Evolutionary conservation across 2,888 invertebrate genomes (phyloP).

Genomic region (Eulithis testata): DNA sequence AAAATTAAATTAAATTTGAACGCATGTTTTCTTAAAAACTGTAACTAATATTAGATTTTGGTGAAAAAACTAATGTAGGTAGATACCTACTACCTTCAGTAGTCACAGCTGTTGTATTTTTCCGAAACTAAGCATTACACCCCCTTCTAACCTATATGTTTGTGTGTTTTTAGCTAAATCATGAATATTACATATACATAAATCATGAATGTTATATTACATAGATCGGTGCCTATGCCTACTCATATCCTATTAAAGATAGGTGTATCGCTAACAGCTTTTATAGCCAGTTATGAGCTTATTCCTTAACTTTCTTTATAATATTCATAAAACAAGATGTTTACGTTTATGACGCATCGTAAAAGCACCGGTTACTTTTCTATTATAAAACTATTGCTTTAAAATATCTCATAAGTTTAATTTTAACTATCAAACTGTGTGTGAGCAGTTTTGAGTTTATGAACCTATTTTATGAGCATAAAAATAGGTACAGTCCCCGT

Average conservation of each 20-base stretch:
- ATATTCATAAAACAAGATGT: slow-evolving; percentile 9
- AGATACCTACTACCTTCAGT: no score
- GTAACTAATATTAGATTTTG: no score
- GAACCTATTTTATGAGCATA: neutral
- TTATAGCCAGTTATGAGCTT: neutral
- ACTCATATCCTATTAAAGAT: no score
- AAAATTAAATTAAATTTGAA: no score
- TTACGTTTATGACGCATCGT: slow-evolving; percentile 8
- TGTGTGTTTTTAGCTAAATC: neutral
- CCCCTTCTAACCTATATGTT: no score
- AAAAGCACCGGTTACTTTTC: slow-evolving; percentile 7
- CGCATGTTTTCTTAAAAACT: no score
- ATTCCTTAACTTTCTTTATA: slow-evolving; percentile 14
- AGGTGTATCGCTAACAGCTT: neutral
- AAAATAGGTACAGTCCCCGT: neutral
- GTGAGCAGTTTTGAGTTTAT: no score
- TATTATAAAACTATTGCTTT: slow-evolving; percentile 9
- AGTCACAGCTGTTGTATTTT: no score
- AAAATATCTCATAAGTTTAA: slow-evolving; percentile 3
- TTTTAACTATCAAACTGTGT: no score
- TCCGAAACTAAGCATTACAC: no score
- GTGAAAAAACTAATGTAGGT: no score
- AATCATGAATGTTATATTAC: neutral
- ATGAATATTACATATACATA: neutral
- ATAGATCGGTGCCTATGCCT: no score